phyloP scores from a whole-genome alignment of 2,888 invertebrate species.

The Protophormia terraenovae region DNA sequence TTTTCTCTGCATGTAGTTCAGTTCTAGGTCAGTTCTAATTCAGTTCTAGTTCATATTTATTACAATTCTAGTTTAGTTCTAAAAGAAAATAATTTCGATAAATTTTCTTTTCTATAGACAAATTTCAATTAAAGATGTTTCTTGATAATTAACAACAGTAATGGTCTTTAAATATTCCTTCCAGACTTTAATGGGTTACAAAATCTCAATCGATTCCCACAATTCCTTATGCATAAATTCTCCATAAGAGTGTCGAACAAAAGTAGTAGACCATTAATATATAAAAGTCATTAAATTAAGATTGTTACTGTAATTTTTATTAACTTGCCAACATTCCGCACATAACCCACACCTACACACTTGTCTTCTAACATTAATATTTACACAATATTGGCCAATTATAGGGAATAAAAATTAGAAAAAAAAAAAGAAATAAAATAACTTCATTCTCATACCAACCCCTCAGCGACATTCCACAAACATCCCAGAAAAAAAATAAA shows the following conservation, averaged over 20 bases:
- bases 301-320: slow-evolving; percentile 20
- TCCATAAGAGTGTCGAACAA: background rate
- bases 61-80: too few species aligned
- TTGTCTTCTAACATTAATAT: background rate
- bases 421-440: background rate
- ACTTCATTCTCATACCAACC: background rate
- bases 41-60: too few species aligned
- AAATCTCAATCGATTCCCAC: background rate
- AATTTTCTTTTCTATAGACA: too few species aligned
- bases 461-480: background rate
- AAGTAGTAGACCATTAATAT: slow-evolving; percentile 15
- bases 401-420: background rate
- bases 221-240: background rate
- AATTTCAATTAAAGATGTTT: too few species aligned
- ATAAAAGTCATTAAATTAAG: slow-evolving; percentile 3
- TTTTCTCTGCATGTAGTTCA: too few species aligned
- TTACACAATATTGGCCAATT: slow-evolving; percentile 12
- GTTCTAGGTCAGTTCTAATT: too few species aligned
- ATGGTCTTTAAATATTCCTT: background rate
- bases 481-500: background rate
- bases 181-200: background rate
- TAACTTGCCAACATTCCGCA: slow-evolving; percentile 8
- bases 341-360: background rate
- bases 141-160: too few species aligned
- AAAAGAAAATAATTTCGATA: too few species aligned